Base-by-base conservation (phyloP, 2,113 vertebrate species). In the Spea bombifrons region DNA sequence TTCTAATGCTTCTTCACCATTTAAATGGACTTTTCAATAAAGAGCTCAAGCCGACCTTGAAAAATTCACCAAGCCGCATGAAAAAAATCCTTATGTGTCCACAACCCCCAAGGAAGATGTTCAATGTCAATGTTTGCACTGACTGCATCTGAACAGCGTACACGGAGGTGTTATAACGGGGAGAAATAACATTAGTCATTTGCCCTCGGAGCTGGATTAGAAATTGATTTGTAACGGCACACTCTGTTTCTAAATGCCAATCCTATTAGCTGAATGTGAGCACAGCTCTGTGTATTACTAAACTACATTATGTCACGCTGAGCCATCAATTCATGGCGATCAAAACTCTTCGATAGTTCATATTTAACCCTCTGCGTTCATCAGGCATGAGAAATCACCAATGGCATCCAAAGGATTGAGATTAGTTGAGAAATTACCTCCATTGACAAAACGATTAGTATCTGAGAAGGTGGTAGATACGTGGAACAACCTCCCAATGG, bases 201-300 rank as follows among this genome's bases (percentile, higher is more conserved):
- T 63, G 72, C 12, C 53, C 45, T 10, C 12, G 30, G 72, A 43
- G 30, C 45, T 17, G 57, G 72, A 74, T 74, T 74, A 63, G 72
- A 74, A 57, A 63, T 63, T 74, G 72, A 74, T 74, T 74, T 59
- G 72, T 63, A 45, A 57, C 72, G 2, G 1, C 45, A 57, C 44
- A 47, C 52, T 48, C 46, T 7, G 72, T 6, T 57, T 74, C 72
- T 46, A 6, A 74, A 64, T 16, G 61, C 61, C 61, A 64, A 30
- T 64, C n/a, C 15, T 57, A 74, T 74, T 74, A 63, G 45, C 45
- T 59, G 4, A 48, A 59, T 8, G 55, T 9, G 71, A 48, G 15
- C 44, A 5, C 7, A 44, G 16, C 9, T 43, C 53, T 17, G 45
- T 7, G 43, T 64, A 59, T 12, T 59, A 12, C 55, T 59, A 59